A percentile compares a stretch with the other conserved stretches of the same genome.
These are phyloP conservation scores for Tychaedon coryphoeus DNA, from an alignment of 2,113 vertebrate species.

Conservation along the genomic window DNA sequence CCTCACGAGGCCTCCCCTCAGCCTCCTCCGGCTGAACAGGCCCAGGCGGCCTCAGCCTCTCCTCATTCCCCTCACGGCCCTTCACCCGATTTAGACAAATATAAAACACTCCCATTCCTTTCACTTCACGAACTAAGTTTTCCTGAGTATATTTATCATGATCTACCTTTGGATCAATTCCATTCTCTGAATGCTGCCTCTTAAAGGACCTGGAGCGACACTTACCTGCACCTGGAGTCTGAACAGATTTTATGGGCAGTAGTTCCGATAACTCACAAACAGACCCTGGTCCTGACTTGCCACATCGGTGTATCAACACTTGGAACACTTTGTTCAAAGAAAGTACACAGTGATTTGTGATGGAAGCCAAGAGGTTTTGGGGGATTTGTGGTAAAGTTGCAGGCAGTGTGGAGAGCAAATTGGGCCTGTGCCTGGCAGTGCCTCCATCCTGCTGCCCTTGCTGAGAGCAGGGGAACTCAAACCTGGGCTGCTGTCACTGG, in stretches of 20 bases:
- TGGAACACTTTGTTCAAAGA: not conserved
- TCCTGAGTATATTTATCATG: not conserved
- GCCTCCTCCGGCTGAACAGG: not conserved
- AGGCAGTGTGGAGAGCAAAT: not conserved
- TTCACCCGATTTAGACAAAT: not conserved
- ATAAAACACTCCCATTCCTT: not conserved
- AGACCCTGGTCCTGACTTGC: not conserved
- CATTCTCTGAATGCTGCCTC: not conserved
- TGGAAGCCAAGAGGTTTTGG: not conserved
- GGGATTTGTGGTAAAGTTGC: not conserved
- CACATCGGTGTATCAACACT: not conserved
- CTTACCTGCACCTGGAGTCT: not conserved
- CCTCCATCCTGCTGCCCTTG: not conserved
- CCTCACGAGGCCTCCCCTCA: accelerated
- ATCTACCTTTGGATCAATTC: not conserved
- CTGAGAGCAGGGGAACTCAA: not conserved
- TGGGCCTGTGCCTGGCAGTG: not conserved
- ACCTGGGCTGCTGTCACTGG: not conserved
- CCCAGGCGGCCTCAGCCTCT: not conserved
- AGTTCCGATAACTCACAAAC: not conserved
- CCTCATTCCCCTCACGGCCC: not conserved
- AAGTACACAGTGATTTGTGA: not conserved
- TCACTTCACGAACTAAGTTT: not conserved
- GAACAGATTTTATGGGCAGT: not conserved
- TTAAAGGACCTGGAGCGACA: not conserved